Evolutionary conservation across 2,113 vertebrate genomes (phyloP).

Genomic region (Glaucidium brasilianum): DNA sequence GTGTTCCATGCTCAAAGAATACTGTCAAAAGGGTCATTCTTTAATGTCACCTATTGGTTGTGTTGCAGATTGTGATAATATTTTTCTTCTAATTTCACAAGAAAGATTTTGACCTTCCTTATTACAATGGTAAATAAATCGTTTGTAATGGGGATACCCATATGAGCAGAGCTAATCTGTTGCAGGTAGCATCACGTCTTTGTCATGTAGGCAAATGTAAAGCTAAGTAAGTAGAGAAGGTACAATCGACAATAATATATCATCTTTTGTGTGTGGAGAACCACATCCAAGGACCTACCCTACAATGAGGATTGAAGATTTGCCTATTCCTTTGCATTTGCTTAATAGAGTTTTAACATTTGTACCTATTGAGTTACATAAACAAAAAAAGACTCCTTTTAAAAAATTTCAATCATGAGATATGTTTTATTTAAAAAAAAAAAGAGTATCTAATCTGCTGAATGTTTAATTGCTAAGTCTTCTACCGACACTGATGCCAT

Average conservation of each 20-base stretch:
- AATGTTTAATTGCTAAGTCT: neutral
- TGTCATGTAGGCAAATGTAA: neutral
- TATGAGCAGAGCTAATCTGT: neutral
- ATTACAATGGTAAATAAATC: neutral
- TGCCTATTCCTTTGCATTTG: neutral
- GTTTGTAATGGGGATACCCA: neutral
- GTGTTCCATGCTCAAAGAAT: neutral
- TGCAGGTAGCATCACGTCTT: neutral
- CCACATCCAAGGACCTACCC: neutral
- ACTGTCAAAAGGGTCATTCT: neutral
- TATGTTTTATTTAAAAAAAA: neutral
- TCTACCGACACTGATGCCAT: neutral
- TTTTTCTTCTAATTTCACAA: neutral
- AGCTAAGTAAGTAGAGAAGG: neutral
- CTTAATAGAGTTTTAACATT: neutral
- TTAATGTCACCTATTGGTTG: neutral
- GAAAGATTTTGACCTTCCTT: neutral
- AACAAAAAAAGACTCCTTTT: neutral
- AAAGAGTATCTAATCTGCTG: neutral
- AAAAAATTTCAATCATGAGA: neutral
- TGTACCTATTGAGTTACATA: neutral
- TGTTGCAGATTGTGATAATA: neutral
- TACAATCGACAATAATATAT: neutral
- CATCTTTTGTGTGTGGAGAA: neutral
- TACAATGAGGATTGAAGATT: neutral